These are phyloP conservation scores for Drosophila sp. DNA, from an alignment of 1,140 invertebrate genomes.

Conservation along the genomic window DNA sequence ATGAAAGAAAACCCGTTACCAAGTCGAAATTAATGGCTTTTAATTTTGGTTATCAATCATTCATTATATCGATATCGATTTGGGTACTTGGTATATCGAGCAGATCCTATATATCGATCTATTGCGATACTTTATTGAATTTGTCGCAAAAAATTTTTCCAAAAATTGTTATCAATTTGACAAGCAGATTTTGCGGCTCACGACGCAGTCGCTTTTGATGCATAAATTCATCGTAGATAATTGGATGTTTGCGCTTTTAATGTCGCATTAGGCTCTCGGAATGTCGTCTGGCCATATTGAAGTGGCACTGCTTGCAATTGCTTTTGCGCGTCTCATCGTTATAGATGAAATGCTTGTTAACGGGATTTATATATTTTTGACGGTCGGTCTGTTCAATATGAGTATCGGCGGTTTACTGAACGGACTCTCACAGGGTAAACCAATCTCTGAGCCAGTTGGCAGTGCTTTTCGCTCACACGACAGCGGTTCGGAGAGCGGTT, in stretches of 20 bases:
- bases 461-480: constrained; percentile 35
- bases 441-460: constrained; percentile 54
- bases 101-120: no score
- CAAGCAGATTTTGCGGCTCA: constrained; percentile 32
- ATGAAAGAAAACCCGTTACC: no score
- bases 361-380: constrained; percentile 44
- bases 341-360: constrained; percentile 50
- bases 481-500: constrained; percentile 58
- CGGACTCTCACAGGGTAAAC: constrained; percentile 43
- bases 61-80: no score
- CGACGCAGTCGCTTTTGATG: constrained; percentile 36
- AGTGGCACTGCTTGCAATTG: constrained; percentile 51
- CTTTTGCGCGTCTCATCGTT: constrained; percentile 53
- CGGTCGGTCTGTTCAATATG: constrained; percentile 27
- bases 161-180: constrained; percentile 34
- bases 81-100: no score
- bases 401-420: constrained; percentile 52
- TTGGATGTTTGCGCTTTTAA: constrained; percentile 51
- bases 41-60: no score
- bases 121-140: no score
- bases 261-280: constrained; percentile 64
- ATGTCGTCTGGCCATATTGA: constrained; percentile 58
- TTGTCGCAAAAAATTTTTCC: background rate
- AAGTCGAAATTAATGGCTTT: no score
- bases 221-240: constrained; percentile 37